Conservation (phyloP, 2,797 vertebrate species). For the Tragelaphus eurycerus region DNA sequence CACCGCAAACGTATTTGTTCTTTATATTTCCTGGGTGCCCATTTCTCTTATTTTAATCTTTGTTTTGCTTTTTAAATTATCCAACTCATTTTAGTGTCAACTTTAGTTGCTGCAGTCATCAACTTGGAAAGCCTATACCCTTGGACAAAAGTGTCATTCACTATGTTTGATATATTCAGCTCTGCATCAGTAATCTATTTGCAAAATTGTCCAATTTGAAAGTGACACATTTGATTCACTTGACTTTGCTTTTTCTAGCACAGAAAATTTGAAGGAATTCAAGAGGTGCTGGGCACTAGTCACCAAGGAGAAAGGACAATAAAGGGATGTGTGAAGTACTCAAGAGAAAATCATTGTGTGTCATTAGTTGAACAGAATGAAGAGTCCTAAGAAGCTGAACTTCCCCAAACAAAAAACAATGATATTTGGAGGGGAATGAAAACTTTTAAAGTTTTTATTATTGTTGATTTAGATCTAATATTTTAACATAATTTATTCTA, state of each 20-base stretch:
- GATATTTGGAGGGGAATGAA: constrained; percentile 4
- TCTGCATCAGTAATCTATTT: constrained; percentile 64
- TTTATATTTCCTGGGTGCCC: constrained; percentile 18
- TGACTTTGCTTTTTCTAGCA: constrained; percentile 59
- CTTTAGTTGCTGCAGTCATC: constrained; percentile 56
- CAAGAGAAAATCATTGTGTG: constrained; percentile 41
- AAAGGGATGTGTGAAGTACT: constrained; percentile 13
- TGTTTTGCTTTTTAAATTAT: constrained; percentile 32
- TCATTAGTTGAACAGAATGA: constrained; percentile 51
- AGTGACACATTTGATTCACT: constrained; percentile 69
- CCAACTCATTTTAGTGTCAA: constrained; percentile 56
- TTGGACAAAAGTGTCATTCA: not conserved
- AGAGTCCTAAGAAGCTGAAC: constrained; percentile 41
- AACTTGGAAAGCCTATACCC: constrained; percentile 38
- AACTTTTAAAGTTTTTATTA: constrained; percentile 27
- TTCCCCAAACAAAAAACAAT: constrained; percentile 34
- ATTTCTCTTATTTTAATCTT: constrained; percentile 61
- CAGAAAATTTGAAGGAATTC: constrained; percentile 40
- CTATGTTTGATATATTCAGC: constrained; percentile 1
- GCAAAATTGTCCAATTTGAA: constrained; percentile 72
- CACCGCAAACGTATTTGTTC: constrained; percentile 12
- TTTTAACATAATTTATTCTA: constrained; percentile 39
- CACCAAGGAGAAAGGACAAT: constrained; percentile 44
- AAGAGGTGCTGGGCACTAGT: constrained; percentile 42
- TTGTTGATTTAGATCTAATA: constrained; percentile 26